Evolutionary conservation across 37 sponge, comb jelly and placozoan species (phyloP).

Genomic region (Amphimedon queenslandica): DNA sequence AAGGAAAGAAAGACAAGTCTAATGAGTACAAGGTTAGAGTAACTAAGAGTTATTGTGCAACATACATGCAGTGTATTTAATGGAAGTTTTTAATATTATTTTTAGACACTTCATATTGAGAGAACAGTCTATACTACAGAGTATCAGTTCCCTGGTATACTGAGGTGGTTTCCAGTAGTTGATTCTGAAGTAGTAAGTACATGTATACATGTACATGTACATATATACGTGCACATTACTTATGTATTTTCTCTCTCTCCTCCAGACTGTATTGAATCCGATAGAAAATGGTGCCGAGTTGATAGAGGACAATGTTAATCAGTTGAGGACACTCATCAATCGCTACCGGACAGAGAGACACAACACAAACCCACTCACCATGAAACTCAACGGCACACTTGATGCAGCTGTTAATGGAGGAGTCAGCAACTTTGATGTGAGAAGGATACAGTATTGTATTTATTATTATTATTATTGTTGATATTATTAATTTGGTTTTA

Average conservation of each 20-base stretch:
- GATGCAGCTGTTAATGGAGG: conserved; percentile 89
- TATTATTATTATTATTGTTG: background rate
- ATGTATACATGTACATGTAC: too few species aligned
- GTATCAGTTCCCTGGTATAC: conserved; percentile 68
- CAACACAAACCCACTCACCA: conserved; percentile 72
- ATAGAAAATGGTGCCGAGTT: conserved; percentile 78
- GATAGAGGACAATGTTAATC: conserved; percentile 55
- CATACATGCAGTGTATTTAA: background rate
- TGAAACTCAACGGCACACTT: conserved; percentile 80
- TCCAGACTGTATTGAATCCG: conserved; percentile 64
- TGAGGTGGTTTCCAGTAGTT: conserved; percentile 82
- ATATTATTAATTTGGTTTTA: conserved; percentile 1
- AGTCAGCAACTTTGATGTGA: conserved; percentile 73
- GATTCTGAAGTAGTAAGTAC: conserved; percentile 56
- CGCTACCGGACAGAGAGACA: conserved; percentile 40
- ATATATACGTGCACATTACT: too few species aligned
- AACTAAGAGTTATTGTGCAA: background rate
- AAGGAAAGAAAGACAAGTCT: conserved; percentile 62
- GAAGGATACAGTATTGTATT: background rate
- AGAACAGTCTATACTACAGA: conserved; percentile 61
- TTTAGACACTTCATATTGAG: conserved; percentile 69
- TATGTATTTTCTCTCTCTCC: background rate
- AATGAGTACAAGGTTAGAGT: conserved; percentile 72
- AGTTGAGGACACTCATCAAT: conserved; percentile 41
- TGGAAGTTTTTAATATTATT: too few species aligned